A percentile compares a stretch with the other conserved stretches of the same genome.
Evolutionary conservation across 2,797 vertebrate species (phyloP).

Genomic region (Poecile montanus): DNA sequence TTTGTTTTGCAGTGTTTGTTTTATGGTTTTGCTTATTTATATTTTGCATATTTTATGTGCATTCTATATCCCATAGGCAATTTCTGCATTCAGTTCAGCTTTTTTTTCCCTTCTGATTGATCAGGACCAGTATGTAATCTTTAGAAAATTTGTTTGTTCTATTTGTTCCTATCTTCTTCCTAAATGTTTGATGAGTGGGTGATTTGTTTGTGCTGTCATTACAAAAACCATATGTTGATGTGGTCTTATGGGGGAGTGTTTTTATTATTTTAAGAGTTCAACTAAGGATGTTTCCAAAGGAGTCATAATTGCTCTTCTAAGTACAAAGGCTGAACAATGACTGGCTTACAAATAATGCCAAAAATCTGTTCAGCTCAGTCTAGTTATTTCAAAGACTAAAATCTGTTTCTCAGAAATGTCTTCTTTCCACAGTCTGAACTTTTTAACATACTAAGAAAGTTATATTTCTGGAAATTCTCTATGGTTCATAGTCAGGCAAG

Average conservation of each 20-base stretch:
- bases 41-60: conserved; percentile 1
- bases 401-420: conserved; percentile 49
- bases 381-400: conserved; percentile 65
- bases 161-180: conserved; percentile 62
- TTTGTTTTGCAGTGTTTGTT: neutral
- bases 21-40: conserved; percentile 19
- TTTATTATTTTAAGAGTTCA: conserved; percentile 74
- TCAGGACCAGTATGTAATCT: conserved; percentile 48
- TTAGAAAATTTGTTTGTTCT: conserved; percentile 49
- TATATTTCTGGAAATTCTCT: conserved; percentile 3
- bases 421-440: conserved; percentile 40
- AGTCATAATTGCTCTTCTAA: conserved; percentile 65
- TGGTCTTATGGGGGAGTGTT: conserved; percentile 59
- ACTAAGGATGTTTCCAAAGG: conserved; percentile 69
- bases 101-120: neutral
- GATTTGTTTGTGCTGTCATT: conserved; percentile 68
- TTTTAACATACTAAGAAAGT: neutral
- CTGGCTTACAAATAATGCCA: conserved; percentile 60
- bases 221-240: conserved; percentile 62
- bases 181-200: conserved; percentile 68
- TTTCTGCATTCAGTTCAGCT: neutral
- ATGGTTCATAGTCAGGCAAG: neutral
- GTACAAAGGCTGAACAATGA: conserved; percentile 70
- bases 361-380: conserved; percentile 67
- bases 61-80: neutral